phyloP scores from a whole-genome alignment of 2,888 invertebrate genomes.

The Autographa gamma region DNA sequence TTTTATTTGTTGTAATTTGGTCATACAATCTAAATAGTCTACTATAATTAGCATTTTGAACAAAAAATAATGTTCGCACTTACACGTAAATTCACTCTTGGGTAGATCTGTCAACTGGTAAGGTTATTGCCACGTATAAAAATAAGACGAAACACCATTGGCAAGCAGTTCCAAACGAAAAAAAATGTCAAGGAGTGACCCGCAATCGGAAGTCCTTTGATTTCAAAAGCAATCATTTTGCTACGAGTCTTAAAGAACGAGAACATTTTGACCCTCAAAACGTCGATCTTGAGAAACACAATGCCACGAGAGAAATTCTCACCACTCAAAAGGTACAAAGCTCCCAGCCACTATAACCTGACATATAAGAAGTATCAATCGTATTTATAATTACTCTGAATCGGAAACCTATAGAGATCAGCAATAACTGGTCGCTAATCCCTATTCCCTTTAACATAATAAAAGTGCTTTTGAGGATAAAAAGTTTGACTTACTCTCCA shows the following conservation, averaged over 20 bases:
- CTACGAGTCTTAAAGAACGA: slow-evolving; percentile 34
- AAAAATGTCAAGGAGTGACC: slow-evolving; percentile 28
- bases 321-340: slow-evolving; percentile 20
- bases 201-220: slow-evolving; percentile 41
- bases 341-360: slow-evolving; percentile 48
- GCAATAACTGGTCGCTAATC: slow-evolving; percentile 62
- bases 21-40: too few relatives aligned
- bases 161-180: neutral
- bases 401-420: slow-evolving; percentile 49
- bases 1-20: too few relatives aligned
- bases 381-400: slow-evolving; percentile 54
- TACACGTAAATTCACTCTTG: neutral
- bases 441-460: slow-evolving; percentile 68
- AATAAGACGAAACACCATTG: neutral
- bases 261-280: slow-evolving; percentile 41
- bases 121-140: neutral
- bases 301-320: slow-evolving; percentile 30
- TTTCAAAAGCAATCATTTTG: slow-evolving; percentile 50
- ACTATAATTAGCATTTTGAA: too few relatives aligned
- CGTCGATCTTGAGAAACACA: slow-evolving; percentile 32
- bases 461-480: slow-evolving; percentile 71
- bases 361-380: slow-evolving; percentile 51
- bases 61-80: too few relatives aligned
- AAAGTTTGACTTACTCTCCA: slow-evolving; percentile 72
- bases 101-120: neutral